Evolutionary conservation across 2,888 invertebrate genomes (phyloP).

Genomic region (Lasioglossum villosulum): DNA sequence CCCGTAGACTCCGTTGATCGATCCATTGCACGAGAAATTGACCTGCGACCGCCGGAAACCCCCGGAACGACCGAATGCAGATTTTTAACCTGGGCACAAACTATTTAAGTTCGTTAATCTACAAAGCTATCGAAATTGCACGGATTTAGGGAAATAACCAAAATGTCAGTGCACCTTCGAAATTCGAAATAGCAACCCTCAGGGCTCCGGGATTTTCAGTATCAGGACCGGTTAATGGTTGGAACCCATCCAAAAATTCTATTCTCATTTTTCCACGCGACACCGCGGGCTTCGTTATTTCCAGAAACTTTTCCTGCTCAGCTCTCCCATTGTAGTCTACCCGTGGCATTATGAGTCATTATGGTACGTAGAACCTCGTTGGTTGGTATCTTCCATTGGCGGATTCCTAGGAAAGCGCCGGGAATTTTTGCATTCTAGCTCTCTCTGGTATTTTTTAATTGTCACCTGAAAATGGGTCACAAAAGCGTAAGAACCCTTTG

Average conservation of each 20-base stretch:
- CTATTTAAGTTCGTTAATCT: too few species aligned
- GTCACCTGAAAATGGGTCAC: not conserved
- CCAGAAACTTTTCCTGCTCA: not conserved
- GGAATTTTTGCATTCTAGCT: not conserved
- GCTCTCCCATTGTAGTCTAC: not conserved
- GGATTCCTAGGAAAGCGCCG: not conserved
- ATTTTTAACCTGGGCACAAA: not conserved
- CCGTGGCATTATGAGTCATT: not conserved
- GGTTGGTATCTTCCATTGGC: not conserved
- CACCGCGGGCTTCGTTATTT: not conserved
- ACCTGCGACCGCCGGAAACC: too few species aligned
- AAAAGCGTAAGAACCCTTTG: not conserved
- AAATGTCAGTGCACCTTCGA: not conserved
- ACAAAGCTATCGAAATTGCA: too few species aligned
- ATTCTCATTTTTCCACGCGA: not conserved
- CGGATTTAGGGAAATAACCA: not conserved
- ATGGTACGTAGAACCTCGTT: not conserved
- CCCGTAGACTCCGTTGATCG: not conserved
- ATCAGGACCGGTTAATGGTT: not conserved
- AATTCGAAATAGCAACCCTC: not conserved
- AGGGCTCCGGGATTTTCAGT: not conserved
- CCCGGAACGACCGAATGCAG: not conserved
- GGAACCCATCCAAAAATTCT: slow-evolving; percentile 1
- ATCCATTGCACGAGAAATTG: not conserved
- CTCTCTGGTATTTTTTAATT: not conserved